Base-by-base conservation (phyloP, 23 tunicate genomes). In the Styela plicata region DNA sequence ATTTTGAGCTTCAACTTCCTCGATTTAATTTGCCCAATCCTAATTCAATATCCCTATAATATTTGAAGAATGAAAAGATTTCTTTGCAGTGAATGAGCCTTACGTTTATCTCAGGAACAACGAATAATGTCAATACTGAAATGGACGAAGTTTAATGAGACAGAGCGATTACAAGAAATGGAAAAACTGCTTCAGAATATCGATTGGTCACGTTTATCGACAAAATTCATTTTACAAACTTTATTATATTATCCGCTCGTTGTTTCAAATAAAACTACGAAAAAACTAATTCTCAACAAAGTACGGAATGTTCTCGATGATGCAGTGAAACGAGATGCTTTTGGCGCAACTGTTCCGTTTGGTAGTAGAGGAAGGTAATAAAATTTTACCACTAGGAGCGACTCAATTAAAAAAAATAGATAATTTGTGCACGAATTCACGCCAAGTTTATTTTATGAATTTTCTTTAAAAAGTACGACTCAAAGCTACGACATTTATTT, bases 121-220 rank as follows among this genome's bases (percentile, higher is more conserved):
- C n/a, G 30, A 52, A 27, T 76, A 36, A 52, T 52, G 66, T 44
- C 66, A 24, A 76, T 76, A 18, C 31, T 76, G 26, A 76, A 76
- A 76, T 76, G 81, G 81, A 76, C 37, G 44, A 76, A 29, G 0
- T 21, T 76, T 0, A 1, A 76, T 27, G 16, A 52, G 27, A 18
- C 64, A 7, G 30, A 52, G 70, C 23, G 81, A 17, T 16, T 76
- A 24, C 36, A 76, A 2, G 66, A 76, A 0, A 76, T 76, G 64
- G 66, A 76, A 29, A 21, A 52, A 0, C 64, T 76, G n/a, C 32
- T 52, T 22, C 81, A 27, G 22, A 76, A 36, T 28, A 29, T 76
- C 24, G 24, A 76, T 44, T 76, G 81, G 81, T 76, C 81, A 20
- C 52, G 27, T 33, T 52, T 76, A 24, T 76, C 81, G 19, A 44